Evolutionary conservation across 2,888 invertebrate species (phyloP), one percentile per base, ranked within the genome.

Genomic region (Ectropis crepuscularia): DNA sequence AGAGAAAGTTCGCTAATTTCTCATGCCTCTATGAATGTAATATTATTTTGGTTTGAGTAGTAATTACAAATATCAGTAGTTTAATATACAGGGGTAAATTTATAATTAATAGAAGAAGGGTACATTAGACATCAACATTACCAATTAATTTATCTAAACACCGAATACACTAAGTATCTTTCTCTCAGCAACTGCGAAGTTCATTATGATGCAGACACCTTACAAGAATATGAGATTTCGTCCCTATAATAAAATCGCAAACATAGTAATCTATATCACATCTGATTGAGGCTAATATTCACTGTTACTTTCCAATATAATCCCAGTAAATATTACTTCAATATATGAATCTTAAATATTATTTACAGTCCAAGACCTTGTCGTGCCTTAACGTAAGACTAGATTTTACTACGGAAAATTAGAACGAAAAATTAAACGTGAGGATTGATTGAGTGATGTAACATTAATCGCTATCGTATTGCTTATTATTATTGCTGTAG

Each of bases 331-430:
- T 84, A 85, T 82, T 82, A 74, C 79, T 78, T 79, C 87, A 88
- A 87, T 79, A 80, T 78, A 81, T 85, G 85, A 79, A 77, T 73
- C 84, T 83, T 87, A 87, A 84, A 80, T 82, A 82, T 78, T 91
- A 92, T 89, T 75, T 90, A 92, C 90, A 92, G 82, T 87, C 81
- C 82, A 85, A 89, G 86, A 88, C 86, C 81, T 81, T 83, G 82
- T 83, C 81, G 83, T 84, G 87, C 87, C 90, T 89, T 91, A 91
- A 89, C 82, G 82, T 91, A 92, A 89, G 92, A 92, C 92, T 92
- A 92, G 92, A 92, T 85, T 92, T 91, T 90, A 90, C 92, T 90
- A 90, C 85, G 81, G 82, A 86, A 78, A 83, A 86, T 81, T 85
- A 75, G 86, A 81, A 85, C 78, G 82, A 86, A 78, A 83, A 86